Percentiles rank a stretch among this genome's conserved stretches.
Conservation (phyloP, 2,797 vertebrate genomes). For the Macropus fuliginosus region DNA sequence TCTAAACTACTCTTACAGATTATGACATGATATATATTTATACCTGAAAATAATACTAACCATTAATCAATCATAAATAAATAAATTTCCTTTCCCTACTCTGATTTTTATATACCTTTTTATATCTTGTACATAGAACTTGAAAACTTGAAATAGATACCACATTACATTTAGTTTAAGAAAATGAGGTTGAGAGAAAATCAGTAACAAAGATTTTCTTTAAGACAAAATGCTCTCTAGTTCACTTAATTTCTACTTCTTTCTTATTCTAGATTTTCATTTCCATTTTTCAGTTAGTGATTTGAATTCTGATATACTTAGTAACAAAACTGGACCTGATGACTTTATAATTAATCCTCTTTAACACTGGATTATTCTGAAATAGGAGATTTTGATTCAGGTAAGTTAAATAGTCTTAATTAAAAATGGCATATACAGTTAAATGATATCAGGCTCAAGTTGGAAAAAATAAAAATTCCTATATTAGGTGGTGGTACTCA, state of each 20-base stretch:
- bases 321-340: slow-evolving; percentile 7
- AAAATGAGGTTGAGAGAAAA: not conserved
- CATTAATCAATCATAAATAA: slow-evolving; percentile 8
- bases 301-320: slow-evolving; percentile 34
- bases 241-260: slow-evolving; percentile 7
- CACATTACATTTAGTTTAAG: not conserved
- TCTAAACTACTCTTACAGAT: slow-evolving; percentile 4
- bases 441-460: not conserved
- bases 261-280: slow-evolving; percentile 9
- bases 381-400: slow-evolving; percentile 29
- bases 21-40: not conserved
- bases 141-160: not conserved
- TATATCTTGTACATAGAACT: not conserved
- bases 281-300: slow-evolving; percentile 33
- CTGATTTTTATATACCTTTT: slow-evolving; percentile 32
- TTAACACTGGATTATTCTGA: slow-evolving; percentile 1
- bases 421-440: not conserved
- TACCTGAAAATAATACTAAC: not conserved
- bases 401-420: slow-evolving; percentile 13
- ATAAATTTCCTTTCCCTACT: not conserved
- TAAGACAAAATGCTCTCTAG: not conserved
- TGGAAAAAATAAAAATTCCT: not conserved
- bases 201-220: not conserved
- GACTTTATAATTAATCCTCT: not conserved
- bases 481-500: slow-evolving; percentile 29